Evolutionary conservation across 2,888 invertebrate genomes (phyloP), one percentile per base, ranked within the genome.

Genomic region (Ophioninae sp.): DNA sequence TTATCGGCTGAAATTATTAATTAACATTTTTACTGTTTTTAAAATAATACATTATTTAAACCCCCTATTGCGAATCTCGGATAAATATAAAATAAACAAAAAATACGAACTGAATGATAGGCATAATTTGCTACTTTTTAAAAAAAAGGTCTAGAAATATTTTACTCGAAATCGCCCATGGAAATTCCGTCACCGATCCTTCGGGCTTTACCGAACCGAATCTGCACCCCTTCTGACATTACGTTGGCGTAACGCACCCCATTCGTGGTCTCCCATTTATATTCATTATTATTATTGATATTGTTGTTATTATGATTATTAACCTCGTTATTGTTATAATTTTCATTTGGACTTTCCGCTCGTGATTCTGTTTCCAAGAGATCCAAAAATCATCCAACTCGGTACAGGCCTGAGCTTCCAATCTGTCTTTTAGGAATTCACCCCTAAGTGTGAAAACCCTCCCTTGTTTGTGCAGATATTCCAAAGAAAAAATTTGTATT

Each of bases 171-270:
- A 41, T 41, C 9, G 41, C 41, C 41, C 41, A 41, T 41, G 41
- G 41, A 41, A 41, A 41, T 6, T 6, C 41, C 6, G 7, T 41
- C 41, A 41, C 9, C 8, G 41, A 41, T 41, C 44, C 59, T 59
- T 64, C 39, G 76, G 44, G 71, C 30, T 72, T 59, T 39, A 30
- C 67, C 76, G 67, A 67, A 65, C 71, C 22, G 65, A 81, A 72
- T 76, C 22, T 73, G 41, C n/a, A 58, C 51, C 67, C 80, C 59
- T 58, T 59, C 39, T 22, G 80, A 82, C 77, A 74, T 80, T 77
- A 83, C 51, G 67, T 72, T 78, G 75, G 68, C 83, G 65, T 81
- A 67, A 83, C 81, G 71, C 77, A 61, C 61, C 72, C 61, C 67
- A 71, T 63, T 77, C 77, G 65, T 41, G 72, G 39, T 77, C 41